These are phyloP conservation scores for Panopea generosa DNA, from an alignment of 2,888 invertebrate genomes.

Conservation along the genomic window DNA sequence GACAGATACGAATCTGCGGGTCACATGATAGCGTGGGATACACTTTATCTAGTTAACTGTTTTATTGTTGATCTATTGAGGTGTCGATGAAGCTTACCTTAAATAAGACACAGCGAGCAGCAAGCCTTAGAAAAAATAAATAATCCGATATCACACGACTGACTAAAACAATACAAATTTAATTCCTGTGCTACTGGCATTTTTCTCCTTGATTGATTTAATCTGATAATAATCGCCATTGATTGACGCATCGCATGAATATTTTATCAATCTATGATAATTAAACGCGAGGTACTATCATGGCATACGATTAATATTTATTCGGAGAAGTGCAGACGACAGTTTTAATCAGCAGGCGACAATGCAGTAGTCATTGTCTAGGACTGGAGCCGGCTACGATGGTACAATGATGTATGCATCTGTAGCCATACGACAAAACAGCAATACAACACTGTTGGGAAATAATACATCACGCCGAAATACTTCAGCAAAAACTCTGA, in stretches of 20 bases:
- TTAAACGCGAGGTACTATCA: constrained; percentile 14
- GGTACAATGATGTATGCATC: no score
- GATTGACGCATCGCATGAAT: constrained; percentile 44
- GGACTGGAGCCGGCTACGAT: no score
- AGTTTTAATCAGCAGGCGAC: no score
- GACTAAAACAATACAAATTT: constrained; percentile 24
- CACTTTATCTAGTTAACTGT: constrained; percentile 19
- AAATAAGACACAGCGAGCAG: not conserved
- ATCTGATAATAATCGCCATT: constrained; percentile 21
- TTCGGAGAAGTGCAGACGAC: no score
- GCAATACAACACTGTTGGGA: no score
- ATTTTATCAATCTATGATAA: constrained; percentile 25
- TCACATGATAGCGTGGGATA: constrained; percentile 55
- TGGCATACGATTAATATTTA: not conserved
- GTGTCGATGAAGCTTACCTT: constrained; percentile 7
- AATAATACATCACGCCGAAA: no score
- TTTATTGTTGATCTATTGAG: constrained; percentile 4
- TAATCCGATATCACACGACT: constrained; percentile 4
- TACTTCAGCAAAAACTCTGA: no score
- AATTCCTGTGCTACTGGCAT: constrained; percentile 21
- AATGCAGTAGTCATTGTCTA: no score
- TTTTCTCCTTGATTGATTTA: constrained; percentile 37
- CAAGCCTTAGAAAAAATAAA: not conserved
- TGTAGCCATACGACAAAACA: no score
- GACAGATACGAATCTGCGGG: constrained; percentile 34